phyloP scores from a whole-genome alignment of 2,797 vertebrate genomes.

The Delichon dasypus region DNA sequence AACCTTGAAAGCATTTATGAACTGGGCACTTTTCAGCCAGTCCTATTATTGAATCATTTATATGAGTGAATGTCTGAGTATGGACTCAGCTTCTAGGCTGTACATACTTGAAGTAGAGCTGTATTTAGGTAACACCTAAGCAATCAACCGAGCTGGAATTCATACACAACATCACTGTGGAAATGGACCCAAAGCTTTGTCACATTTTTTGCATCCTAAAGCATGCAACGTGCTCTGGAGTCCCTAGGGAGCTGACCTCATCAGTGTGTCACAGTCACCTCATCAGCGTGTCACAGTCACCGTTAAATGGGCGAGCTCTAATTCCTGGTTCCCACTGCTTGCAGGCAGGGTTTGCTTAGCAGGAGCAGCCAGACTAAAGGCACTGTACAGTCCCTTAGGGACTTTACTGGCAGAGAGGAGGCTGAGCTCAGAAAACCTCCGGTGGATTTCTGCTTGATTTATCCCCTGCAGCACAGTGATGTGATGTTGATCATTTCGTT shows the following conservation, averaged over 20 bases:
- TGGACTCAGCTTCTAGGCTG: not conserved
- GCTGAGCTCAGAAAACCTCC: not conserved
- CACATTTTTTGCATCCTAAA: not conserved
- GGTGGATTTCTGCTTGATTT: constrained; percentile 3
- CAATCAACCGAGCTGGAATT: not conserved
- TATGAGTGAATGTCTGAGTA: not conserved
- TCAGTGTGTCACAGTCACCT: not conserved
- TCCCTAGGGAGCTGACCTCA: not conserved
- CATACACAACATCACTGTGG: not conserved
- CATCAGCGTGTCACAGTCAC: not conserved
- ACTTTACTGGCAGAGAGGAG: not conserved
- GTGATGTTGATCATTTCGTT: not conserved
- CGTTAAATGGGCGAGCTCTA: not conserved
- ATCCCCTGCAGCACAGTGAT: not conserved
- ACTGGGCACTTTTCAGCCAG: not conserved
- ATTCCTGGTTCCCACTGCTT: not conserved
- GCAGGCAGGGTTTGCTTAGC: not conserved
- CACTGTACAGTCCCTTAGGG: not conserved
- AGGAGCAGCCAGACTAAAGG: not conserved
- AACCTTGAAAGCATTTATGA: not conserved
- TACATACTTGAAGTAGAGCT: not conserved
- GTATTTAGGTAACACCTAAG: not conserved
- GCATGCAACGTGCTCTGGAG: not conserved
- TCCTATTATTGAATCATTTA: not conserved
- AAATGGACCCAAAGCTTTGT: not conserved